These are phyloP conservation scores for Mobula hypostoma DNA, from an alignment of 2,113 vertebrate genomes.

Conservation along the genomic window DNA sequence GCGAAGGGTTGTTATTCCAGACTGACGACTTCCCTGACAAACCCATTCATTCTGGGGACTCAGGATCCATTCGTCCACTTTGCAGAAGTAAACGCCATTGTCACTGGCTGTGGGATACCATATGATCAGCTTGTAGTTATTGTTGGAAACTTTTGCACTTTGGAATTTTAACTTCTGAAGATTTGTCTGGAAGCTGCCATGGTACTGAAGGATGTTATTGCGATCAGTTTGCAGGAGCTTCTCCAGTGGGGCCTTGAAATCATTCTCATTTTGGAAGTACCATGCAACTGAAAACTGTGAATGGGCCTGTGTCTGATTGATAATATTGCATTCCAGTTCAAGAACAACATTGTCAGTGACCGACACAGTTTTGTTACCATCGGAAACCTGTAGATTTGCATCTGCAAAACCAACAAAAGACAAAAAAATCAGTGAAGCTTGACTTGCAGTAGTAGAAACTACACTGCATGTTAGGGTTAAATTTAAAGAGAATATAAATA, in stretches of 20 bases:
- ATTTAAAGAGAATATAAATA: background rate
- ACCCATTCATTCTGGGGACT: conserved; percentile 45
- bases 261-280: conserved; percentile 5
- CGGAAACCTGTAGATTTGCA: background rate
- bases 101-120: conserved; percentile 44
- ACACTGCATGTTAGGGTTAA: background rate
- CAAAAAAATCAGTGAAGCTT: conserved; percentile 40
- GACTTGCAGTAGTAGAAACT: conserved; percentile 45
- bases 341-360: conserved; percentile 39
- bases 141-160: conserved; percentile 15
- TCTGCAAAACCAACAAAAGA: background rate
- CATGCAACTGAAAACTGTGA: conserved; percentile 41
- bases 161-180: conserved; percentile 36
- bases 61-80: conserved; percentile 51
- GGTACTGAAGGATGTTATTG: conserved; percentile 34
- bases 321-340: conserved; percentile 38
- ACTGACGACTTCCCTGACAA: conserved; percentile 43
- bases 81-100: conserved; percentile 51
- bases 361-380: background rate
- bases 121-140: conserved; percentile 39
- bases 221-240: conserved; percentile 24
- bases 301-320: background rate
- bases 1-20: conserved; percentile 43
- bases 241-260: background rate
- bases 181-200: background rate